Percentiles rank a stretch among this genome's conserved stretches.
Evolutionary conservation across 1,140 invertebrate genomes (phyloP).

Genomic region (Macrobrachium nipponense): DNA sequence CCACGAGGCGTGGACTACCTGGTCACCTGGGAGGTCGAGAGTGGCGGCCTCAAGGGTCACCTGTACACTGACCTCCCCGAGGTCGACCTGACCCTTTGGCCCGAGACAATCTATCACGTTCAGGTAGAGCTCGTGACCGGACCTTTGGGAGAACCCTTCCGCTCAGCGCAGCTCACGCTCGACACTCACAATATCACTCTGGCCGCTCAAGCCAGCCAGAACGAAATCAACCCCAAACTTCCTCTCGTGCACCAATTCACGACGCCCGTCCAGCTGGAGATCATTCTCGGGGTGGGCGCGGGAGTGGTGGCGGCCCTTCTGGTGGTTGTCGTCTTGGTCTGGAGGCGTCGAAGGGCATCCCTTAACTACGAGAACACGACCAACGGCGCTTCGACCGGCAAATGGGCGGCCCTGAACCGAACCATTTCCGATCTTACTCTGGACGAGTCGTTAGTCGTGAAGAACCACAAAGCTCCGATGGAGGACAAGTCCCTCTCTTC

Average conservation of each 20-base stretch:
- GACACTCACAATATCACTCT: slow-evolving; percentile 63
- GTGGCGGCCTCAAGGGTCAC: slow-evolving; percentile 84
- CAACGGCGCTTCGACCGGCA: slow-evolving; percentile 22
- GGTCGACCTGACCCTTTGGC: slow-evolving; percentile 82
- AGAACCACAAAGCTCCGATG: slow-evolving; percentile 24
- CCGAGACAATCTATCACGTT: slow-evolving; percentile 83
- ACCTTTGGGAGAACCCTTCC: slow-evolving; percentile 49
- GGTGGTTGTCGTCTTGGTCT: slow-evolving; percentile 34
- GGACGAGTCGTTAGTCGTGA: slow-evolving; percentile 41
- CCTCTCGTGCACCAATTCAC: slow-evolving; percentile 44
- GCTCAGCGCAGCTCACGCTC: slow-evolving; percentile 61
- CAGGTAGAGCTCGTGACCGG: slow-evolving; percentile 72
- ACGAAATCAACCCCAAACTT: slow-evolving; percentile 48
- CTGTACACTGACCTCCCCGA: slow-evolving; percentile 83
- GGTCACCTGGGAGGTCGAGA: slow-evolving; percentile 85
- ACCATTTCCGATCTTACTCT: slow-evolving; percentile 30
- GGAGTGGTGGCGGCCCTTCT: slow-evolving; percentile 41
- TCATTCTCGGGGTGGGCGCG: slow-evolving; percentile 29
- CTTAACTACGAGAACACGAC: background rate
- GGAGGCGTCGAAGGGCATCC: slow-evolving; percentile 13
- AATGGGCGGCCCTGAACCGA: slow-evolving; percentile 39
- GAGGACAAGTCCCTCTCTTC: background rate
- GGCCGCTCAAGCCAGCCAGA: slow-evolving; percentile 41
- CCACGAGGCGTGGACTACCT: slow-evolving; percentile 74
- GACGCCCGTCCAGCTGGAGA: slow-evolving; percentile 34